Percentiles rank a stretch among this genome's conserved stretches.
These are phyloP conservation scores for Rhopalosiphum padi DNA, from an alignment of 1,140 invertebrate species.

Conservation along the genomic window DNA sequence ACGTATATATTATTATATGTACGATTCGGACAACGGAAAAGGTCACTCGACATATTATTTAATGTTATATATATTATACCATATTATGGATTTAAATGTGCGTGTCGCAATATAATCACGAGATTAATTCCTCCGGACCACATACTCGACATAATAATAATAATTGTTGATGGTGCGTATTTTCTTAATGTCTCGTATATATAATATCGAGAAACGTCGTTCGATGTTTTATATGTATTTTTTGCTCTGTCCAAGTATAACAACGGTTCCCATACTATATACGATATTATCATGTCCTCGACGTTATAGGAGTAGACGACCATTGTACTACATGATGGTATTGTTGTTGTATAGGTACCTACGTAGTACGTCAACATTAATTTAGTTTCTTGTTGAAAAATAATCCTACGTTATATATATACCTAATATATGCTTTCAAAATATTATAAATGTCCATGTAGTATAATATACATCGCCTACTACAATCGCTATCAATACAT, in stretches of 20 bases:
- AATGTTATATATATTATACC: background rate
- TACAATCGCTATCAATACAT: background rate
- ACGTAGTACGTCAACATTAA: conserved; percentile 1
- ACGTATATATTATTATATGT: background rate
- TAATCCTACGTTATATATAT: background rate
- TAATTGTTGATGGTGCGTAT: background rate
- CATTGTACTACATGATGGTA: background rate
- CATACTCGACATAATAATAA: background rate
- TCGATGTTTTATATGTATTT: background rate
- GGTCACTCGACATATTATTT: background rate
- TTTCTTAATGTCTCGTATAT: background rate
- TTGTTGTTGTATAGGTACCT: background rate
- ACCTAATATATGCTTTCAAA: background rate
- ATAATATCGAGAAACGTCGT: background rate
- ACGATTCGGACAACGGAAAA: background rate
- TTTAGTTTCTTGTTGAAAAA: conserved; percentile 47
- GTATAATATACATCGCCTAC: background rate
- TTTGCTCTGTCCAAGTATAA: conserved; percentile 4
- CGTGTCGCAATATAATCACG: background rate
- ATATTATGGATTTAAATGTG: background rate
- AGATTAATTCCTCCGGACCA: background rate
- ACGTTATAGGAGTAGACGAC: background rate
- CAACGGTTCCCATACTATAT: background rate
- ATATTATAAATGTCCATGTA: background rate
- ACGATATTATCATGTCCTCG: conserved; percentile 4